Conservation (phyloP, 2,888 invertebrate genomes). For the Amphimallon solstitiale region DNA sequence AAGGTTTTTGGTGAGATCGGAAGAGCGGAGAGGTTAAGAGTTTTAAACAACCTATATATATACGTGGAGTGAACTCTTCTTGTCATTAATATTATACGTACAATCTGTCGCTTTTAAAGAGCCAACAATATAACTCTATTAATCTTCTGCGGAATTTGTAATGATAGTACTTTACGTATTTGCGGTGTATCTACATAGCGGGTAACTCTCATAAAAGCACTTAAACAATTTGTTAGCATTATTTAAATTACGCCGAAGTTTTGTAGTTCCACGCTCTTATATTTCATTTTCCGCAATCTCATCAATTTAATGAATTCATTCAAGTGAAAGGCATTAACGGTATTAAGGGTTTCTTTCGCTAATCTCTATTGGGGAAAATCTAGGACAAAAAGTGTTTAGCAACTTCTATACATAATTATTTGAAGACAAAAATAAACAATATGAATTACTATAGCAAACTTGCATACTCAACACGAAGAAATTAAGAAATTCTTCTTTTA, state of each 20-base stretch:
- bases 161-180: background rate
- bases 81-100: slow-evolving; percentile 6
- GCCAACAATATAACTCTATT: slow-evolving; percentile 3
- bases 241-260: background rate
- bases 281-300: too few species aligned
- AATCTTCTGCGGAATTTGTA: slow-evolving; percentile 6
- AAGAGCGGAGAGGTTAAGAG: background rate
- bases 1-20: background rate
- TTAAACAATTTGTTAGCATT: slow-evolving; percentile 15
- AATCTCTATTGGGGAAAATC: too few species aligned
- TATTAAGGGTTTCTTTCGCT: too few species aligned
- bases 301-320: too few species aligned
- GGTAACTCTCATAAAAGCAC: slow-evolving; percentile 3
- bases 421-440: too few species aligned
- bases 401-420: too few species aligned
- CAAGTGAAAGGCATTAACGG: too few species aligned
- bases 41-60: background rate
- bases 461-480: too few species aligned
- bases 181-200: background rate
- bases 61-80: too few species aligned
- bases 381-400: too few species aligned
- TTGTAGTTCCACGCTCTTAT: background rate
- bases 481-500: too few species aligned
- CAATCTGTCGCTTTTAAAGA: slow-evolving; percentile 6
- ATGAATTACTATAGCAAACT: too few species aligned